Conservation (phyloP, 2,888 invertebrate genomes). For the Agrochola lota region DNA sequence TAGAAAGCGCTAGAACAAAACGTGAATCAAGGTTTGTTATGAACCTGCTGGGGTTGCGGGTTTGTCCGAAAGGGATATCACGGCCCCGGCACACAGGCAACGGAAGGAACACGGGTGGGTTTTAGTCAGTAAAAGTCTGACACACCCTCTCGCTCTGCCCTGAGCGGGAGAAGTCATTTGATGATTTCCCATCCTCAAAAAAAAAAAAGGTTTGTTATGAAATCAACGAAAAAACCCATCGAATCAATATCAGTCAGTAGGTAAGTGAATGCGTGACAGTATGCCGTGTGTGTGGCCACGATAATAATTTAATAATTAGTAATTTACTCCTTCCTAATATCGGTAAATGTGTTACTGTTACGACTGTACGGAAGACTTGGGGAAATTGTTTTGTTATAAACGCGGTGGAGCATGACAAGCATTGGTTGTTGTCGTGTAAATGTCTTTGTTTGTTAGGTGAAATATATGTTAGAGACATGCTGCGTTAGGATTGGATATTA, state of each 20-base stretch:
- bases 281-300: slow-evolving; percentile 44
- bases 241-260: slow-evolving; percentile 41
- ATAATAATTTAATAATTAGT: slow-evolving; percentile 46
- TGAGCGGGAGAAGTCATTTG: too few relatives aligned
- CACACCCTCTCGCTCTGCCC: too few relatives aligned
- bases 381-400: slow-evolving; percentile 36
- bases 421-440: slow-evolving; percentile 23
- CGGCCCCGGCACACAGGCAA: too few relatives aligned
- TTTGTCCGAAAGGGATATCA: too few relatives aligned
- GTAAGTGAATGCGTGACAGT: slow-evolving; percentile 58
- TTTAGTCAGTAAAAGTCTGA: too few relatives aligned
- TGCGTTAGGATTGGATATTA: too few relatives aligned
- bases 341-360: slow-evolving; percentile 69
- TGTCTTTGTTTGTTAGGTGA: slow-evolving; percentile 19
- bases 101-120: too few relatives aligned
- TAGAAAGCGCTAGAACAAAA: slow-evolving; percentile 2
- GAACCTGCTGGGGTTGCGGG: too few relatives aligned
- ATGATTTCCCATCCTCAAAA: too few relatives aligned
- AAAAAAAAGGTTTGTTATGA: neutral
- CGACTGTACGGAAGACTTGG: slow-evolving; percentile 64
- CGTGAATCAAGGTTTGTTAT: neutral
- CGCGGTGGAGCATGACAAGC: slow-evolving; percentile 33
- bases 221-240: slow-evolving; percentile 14
- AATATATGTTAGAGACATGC: neutral
- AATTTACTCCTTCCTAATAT: slow-evolving; percentile 66